phyloP scores from a whole-genome alignment of 2,797 vertebrate genomes.

The Falco peregrinus region DNA sequence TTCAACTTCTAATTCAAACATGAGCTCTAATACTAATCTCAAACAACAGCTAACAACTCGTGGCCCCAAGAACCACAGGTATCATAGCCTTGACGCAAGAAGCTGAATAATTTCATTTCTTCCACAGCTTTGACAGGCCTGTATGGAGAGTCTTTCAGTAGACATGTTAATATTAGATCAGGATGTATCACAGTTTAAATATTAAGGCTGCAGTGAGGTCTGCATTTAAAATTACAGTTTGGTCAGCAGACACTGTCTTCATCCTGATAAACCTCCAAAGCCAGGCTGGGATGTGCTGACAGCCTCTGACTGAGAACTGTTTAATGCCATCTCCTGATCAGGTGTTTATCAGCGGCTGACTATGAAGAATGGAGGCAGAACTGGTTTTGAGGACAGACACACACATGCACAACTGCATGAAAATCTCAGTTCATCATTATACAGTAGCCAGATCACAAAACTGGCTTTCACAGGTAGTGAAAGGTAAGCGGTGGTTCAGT shows the following conservation, averaged over 20 bases:
- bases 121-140: neutral
- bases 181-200: neutral
- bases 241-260: accelerated
- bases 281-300: neutral
- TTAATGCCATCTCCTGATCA: neutral
- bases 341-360: neutral
- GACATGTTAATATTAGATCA: neutral
- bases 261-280: neutral
- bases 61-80: accelerated
- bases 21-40: neutral
- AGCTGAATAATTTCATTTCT: neutral
- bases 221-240: neutral
- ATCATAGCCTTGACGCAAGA: neutral
- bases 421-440: neutral
- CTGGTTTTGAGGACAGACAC: neutral
- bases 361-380: neutral
- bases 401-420: neutral
- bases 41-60: neutral
- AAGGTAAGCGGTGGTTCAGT: neutral
- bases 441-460: neutral
- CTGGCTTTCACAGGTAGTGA: neutral
- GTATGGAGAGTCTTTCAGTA: neutral
- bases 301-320: neutral
- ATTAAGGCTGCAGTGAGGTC: neutral
- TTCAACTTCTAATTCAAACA: neutral